A percentile compares a stretch with the other conserved stretches of the same genome.
phyloP scores from a whole-genome alignment of 2,113 vertebrate genomes.

The Miniopterus natalensis region DNA sequence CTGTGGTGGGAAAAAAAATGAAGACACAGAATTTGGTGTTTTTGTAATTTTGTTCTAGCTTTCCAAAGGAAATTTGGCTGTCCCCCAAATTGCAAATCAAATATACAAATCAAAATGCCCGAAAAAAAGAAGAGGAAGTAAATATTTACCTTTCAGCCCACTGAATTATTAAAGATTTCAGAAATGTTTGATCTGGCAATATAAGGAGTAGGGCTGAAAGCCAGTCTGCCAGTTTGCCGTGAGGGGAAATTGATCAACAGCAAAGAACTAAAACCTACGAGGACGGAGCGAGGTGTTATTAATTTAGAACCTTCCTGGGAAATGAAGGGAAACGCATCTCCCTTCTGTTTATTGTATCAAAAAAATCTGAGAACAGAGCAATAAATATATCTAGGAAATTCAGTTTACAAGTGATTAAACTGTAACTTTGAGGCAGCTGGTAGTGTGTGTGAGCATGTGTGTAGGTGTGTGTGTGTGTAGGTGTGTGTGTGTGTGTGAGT shows the following conservation, averaged over 20 bases:
- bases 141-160: constrained; percentile 78
- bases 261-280: constrained; percentile 61
- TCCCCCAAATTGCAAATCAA: constrained; percentile 72
- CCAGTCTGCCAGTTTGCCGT: constrained; percentile 59
- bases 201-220: constrained; percentile 23
- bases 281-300: constrained; percentile 69
- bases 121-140: constrained; percentile 59
- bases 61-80: constrained; percentile 73
- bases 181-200: constrained; percentile 77
- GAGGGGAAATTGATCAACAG: constrained; percentile 64
- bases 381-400: constrained; percentile 24
- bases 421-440: not conserved
- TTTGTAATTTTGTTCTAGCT: constrained; percentile 46
- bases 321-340: constrained; percentile 48
- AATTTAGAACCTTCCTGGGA: constrained; percentile 67
- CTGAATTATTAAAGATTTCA: constrained; percentile 80
- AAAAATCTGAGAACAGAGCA: constrained; percentile 45
- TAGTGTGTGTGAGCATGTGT: not conserved
- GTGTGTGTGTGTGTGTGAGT: not conserved
- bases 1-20: not conserved
- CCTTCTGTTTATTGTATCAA: constrained; percentile 41
- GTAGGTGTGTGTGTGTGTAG: not conserved
- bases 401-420: constrained; percentile 56
- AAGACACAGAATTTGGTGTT: constrained; percentile 22
- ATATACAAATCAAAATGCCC: constrained; percentile 70